Base-by-base conservation (phyloP, 2,797 vertebrate genomes). In the Acrocephalus scirpaceus region DNA sequence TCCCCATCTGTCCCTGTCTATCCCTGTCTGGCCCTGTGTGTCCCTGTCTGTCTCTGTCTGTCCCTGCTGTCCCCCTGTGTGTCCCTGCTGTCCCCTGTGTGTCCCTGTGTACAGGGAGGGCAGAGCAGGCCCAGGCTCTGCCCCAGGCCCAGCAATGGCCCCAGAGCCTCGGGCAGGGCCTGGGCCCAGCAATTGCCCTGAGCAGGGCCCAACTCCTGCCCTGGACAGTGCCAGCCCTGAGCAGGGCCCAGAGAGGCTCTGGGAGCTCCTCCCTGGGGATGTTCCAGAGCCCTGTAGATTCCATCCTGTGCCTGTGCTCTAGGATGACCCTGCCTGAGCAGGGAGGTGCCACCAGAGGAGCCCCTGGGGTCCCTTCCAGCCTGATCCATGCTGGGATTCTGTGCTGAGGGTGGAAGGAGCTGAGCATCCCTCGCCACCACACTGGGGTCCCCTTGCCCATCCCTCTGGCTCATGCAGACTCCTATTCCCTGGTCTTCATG, bases 221-320 rank as follows among this genome's bases (percentile, higher is more conserved):
- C 57, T 51, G 58, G 7, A 66, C 84, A 62, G 30, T 3, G 48
- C 34, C 5, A 34, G 40, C 25, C 16, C 48, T 34, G 65, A 34
- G 5, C 66, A 72, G 67, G 21, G 67, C 6, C 51, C 67, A 60
- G 38, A 53, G 29, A 10, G 45, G 51, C 2, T 38, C 2, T 38
- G 86, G n/a, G 1, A 10, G 11, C n/a, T 60, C 60, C 23, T 80
- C 61, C 5, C 29, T 16, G 47, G 47, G 1, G 34, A 5, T 10
- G 14, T 56, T 32, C 22, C 34, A 54, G 62, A 61, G 0, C 61
- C 4, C 0, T 2, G 16, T 9, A 53, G 13, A 9, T 34, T 10
- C 57, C 21, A 0, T 10, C 14, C 75, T 36, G 76, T 22, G 61
- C 30, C 7, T 69, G 77, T 2, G 62, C 86, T 10, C 77, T 20